A percentile compares a stretch with the other conserved stretches of the same genome.
These are phyloP conservation scores for Taenaris catops DNA, from an alignment of 2,888 invertebrate genomes.

Conservation along the genomic window DNA sequence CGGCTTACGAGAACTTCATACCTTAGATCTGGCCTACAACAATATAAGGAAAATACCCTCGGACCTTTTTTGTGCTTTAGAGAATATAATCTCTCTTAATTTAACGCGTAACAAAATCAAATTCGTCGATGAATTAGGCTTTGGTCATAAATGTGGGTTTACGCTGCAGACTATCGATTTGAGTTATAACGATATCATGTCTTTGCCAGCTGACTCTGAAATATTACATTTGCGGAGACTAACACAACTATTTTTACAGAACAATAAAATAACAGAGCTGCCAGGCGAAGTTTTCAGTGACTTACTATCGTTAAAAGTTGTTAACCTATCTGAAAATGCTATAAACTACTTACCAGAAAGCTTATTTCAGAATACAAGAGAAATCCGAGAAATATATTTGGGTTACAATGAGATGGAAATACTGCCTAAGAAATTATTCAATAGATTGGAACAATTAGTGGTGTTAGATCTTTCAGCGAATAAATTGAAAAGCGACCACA, in stretches of 20 bases:
- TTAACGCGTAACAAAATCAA: conserved; percentile 91
- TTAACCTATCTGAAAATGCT: conserved; percentile 93
- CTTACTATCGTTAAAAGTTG: conserved; percentile 86
- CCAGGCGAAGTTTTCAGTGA: conserved; percentile 89
- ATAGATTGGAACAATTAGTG: conserved; percentile 90
- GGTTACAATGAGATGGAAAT: conserved; percentile 92
- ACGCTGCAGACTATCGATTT: conserved; percentile 90
- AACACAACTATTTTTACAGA: conserved; percentile 88
- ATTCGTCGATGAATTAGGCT: conserved; percentile 88
- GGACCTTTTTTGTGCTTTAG: conserved; percentile 88
- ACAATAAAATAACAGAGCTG: conserved; percentile 90
- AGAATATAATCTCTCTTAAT: conserved; percentile 90
- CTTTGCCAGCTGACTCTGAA: conserved; percentile 87
- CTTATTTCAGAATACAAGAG: conserved; percentile 89
- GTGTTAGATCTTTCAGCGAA: conserved; percentile 93
- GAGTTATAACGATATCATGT: conserved; percentile 88
- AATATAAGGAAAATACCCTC: conserved; percentile 90
- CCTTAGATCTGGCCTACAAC: conserved; percentile 88
- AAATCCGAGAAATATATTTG: conserved; percentile 90
- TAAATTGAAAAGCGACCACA: conserved; percentile 90
- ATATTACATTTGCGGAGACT: conserved; percentile 88
- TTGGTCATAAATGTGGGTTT: conserved; percentile 80
- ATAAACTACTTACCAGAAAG: conserved; percentile 90
- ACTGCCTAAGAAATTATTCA: conserved; percentile 91
- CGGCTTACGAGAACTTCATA: conserved; percentile 88